Conservation (phyloP, 2,113 vertebrate genomes). For the Erpornis zantholeuca region DNA sequence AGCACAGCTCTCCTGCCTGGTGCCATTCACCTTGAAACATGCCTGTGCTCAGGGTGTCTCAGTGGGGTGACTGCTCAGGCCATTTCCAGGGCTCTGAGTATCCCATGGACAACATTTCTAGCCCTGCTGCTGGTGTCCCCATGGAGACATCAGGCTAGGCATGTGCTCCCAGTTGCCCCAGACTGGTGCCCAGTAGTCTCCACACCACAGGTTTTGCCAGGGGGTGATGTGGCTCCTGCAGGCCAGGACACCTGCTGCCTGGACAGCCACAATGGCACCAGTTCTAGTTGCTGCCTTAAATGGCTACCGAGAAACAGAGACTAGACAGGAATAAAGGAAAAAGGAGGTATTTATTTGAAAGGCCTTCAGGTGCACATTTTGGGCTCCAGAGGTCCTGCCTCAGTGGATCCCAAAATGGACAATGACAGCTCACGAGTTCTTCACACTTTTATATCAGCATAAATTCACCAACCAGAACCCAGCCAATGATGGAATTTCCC, state of each 20-base stretch:
- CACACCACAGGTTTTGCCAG: background rate
- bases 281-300: no score
- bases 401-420: no score
- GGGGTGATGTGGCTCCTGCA: background rate
- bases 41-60: background rate
- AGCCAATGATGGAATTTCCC: no score
- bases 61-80: background rate
- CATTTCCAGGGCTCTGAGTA: background rate
- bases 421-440: no score
- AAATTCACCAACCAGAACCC: no score
- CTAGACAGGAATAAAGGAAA: no score
- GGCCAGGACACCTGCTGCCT: background rate
- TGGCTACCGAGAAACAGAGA: no score
- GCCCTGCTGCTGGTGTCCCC: background rate
- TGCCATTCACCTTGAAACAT: background rate
- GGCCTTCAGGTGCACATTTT: no score
- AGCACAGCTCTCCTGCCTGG: background rate
- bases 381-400: no score
- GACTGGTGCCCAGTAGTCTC: background rate
- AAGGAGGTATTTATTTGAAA: no score
- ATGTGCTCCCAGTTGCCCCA: background rate
- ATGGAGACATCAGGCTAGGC: background rate
- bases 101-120: background rate
- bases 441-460: no score
- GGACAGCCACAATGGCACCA: background rate